A percentile compares a stretch with the other conserved stretches of the same genome.
These are phyloP conservation scores for Chelon auratus DNA, from an alignment of 2,797 vertebrate species.

Conservation along the genomic window DNA sequence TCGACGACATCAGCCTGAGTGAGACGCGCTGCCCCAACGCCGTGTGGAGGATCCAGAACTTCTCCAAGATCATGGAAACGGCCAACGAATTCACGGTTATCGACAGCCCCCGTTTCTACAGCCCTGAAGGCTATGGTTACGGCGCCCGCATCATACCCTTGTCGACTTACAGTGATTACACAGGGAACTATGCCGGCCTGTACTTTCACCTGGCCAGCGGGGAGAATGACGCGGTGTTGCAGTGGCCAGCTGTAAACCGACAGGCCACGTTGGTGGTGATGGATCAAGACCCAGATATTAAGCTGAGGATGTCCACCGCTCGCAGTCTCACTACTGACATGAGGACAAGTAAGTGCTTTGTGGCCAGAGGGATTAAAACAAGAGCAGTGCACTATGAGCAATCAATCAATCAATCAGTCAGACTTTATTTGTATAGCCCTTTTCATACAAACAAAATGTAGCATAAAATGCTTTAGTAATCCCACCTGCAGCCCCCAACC, in stretches of 20 bases:
- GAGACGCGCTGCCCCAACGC: constrained; percentile 89
- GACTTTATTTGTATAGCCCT: too few species aligned
- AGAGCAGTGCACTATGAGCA: not conserved
- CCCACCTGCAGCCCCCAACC: too few species aligned
- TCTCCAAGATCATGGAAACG: constrained; percentile 82
- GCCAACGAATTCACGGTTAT: constrained; percentile 10
- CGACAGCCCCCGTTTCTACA: constrained; percentile 89
- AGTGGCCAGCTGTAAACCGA: constrained; percentile 91
- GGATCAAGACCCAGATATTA: constrained; percentile 89
- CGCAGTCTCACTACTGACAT: constrained; percentile 87
- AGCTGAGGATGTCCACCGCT: constrained; percentile 89
- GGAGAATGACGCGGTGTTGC: constrained; percentile 87
- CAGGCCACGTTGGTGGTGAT: constrained; percentile 88
- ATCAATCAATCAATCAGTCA: too few species aligned
- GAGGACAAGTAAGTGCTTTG: constrained; percentile 53
- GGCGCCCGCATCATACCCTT: constrained; percentile 83
- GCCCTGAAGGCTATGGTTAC: constrained; percentile 89
- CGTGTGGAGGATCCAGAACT: constrained; percentile 89
- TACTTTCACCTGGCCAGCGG: constrained; percentile 90
- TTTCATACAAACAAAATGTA: too few species aligned
- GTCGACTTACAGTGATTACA: constrained; percentile 70
- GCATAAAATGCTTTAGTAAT: too few species aligned
- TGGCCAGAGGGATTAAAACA: not conserved
- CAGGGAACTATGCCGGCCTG: constrained; percentile 78
- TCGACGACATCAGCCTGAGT: constrained; percentile 89